These are phyloP conservation scores for Pristis pectinata DNA, from an alignment of 2,797 vertebrate genomes.

Conservation along the genomic window DNA sequence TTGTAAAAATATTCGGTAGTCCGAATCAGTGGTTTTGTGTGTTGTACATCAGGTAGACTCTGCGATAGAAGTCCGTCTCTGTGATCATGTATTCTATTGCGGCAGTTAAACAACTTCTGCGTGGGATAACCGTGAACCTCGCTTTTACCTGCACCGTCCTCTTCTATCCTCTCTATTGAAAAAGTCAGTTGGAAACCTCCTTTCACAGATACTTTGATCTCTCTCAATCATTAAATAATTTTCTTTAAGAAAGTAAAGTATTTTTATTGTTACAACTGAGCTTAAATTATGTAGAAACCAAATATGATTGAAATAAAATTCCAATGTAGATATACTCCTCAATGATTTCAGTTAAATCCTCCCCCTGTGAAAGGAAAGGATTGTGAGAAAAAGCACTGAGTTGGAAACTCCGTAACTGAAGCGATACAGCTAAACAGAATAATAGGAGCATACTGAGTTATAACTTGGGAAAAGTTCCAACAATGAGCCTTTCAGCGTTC, in stretches of 20 bases:
- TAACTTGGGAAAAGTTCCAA: neutral
- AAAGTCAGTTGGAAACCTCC: neutral
- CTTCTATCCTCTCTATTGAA: neutral
- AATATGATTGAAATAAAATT: neutral
- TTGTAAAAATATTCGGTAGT: neutral
- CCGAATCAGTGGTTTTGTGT: neutral
- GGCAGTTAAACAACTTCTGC: neutral
- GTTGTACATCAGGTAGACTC: too few relatives aligned
- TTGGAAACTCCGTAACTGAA: neutral
- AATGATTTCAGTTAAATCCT: neutral
- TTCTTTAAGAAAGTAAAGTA: neutral
- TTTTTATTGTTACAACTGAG: neutral
- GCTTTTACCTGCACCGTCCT: too few relatives aligned
- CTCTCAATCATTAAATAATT: neutral
- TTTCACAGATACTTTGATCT: neutral
- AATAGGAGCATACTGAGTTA: neutral
- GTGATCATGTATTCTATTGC: neutral
- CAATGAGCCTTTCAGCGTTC: neutral
- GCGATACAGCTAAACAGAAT: neutral
- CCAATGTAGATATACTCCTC: neutral
- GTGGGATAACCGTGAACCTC: neutral
- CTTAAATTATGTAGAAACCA: neutral
- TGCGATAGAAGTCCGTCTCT: neutral
- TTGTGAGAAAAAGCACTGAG: neutral
- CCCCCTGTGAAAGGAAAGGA: neutral